phyloP scores from a whole-genome alignment of 2,113 vertebrate species.

The Tylochromis polylepis region DNA sequence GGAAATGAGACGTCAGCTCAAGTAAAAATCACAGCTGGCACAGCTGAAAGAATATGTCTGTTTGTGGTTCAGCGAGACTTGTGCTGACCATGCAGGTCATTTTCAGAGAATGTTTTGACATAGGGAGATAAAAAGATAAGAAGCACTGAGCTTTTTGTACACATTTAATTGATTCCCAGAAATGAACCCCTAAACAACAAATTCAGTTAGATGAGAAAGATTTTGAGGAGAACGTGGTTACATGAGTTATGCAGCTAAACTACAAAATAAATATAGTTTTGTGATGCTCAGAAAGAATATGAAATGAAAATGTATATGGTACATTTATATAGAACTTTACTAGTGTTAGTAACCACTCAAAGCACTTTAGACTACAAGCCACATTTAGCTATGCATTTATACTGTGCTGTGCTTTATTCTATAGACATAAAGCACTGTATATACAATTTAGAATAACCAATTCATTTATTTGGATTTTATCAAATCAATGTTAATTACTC shows the following conservation, averaged over 20 bases:
- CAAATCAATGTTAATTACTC: neutral
- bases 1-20: neutral
- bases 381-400: neutral
- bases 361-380: neutral
- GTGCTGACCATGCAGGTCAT: neutral
- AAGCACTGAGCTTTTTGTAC: neutral
- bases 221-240: neutral
- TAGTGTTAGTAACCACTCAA: neutral
- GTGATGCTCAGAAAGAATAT: neutral
- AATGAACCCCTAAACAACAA: neutral
- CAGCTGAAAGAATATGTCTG: neutral
- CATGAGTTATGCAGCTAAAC: neutral
- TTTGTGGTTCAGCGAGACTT: neutral
- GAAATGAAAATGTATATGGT: neutral
- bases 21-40: neutral
- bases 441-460: neutral
- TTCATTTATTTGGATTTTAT: neutral
- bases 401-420: neutral
- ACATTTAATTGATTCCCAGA: neutral
- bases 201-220: neutral
- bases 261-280: neutral
- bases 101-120: neutral
- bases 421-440: neutral
- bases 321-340: neutral
- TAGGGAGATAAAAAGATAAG: too few species aligned